Evolutionary conservation across 2,888 invertebrate genomes (phyloP).

Genomic region (Marronus borbonicus): DNA sequence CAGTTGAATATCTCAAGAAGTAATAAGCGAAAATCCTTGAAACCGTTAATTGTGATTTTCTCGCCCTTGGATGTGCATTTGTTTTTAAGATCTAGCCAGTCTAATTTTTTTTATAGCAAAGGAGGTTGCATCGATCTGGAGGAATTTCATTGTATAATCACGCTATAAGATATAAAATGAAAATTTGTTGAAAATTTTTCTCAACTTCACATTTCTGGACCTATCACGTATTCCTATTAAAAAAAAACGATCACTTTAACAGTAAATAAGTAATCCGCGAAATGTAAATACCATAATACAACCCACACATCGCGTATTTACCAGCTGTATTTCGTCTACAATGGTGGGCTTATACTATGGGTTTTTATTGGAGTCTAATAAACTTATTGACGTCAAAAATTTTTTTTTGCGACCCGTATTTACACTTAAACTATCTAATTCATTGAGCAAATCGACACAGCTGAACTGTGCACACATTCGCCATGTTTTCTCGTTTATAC

Average conservation of each 20-base stretch:
- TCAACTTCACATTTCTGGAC: background rate
- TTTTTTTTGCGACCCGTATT: slow-evolving; percentile 10
- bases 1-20: too few relatives aligned
- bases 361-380: slow-evolving; percentile 31
- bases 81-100: too few relatives aligned
- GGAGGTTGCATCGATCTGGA: too few relatives aligned
- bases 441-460: slow-evolving; percentile 33
- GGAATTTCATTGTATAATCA: too few relatives aligned
- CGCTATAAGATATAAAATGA: too few relatives aligned
- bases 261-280: background rate
- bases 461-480: slow-evolving; percentile 34
- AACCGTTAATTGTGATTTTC: too few relatives aligned
- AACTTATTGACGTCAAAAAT: slow-evolving; percentile 37
- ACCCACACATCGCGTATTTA: background rate
- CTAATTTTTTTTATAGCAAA: too few relatives aligned
- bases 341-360: background rate
- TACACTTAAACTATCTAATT: slow-evolving; percentile 40
- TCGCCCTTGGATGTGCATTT: too few relatives aligned
- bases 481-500: slow-evolving; percentile 33
- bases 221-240: background rate
- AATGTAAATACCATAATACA: background rate
- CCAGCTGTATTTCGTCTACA: background rate
- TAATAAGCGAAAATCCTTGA: too few relatives aligned
- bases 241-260: background rate
- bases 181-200: too few relatives aligned